phyloP scores from a whole-genome alignment of 2,888 invertebrate species.

The Ypsolopha scabrella region DNA sequence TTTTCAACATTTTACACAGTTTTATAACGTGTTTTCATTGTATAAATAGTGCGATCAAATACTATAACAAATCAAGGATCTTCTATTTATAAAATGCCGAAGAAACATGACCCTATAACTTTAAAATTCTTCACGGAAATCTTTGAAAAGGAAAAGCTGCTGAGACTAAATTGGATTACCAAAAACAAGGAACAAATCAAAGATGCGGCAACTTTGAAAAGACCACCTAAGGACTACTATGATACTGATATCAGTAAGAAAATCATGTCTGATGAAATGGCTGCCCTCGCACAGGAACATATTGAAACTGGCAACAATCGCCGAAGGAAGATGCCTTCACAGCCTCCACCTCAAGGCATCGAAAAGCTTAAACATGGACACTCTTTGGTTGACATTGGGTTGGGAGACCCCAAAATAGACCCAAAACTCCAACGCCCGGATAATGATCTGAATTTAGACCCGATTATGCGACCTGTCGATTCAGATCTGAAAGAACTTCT shows the following conservation, averaged over 20 bases:
- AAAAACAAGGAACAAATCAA: not conserved
- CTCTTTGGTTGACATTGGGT: slow-evolving; percentile 26
- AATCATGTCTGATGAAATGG: slow-evolving; percentile 21
- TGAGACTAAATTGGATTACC: not conserved
- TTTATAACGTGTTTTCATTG: no score
- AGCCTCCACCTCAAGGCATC: no score
- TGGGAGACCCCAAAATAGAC: slow-evolving; percentile 28
- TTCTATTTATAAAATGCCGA: no score
- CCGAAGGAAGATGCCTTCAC: not conserved
- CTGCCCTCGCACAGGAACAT: slow-evolving; percentile 22
- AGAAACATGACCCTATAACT: no score
- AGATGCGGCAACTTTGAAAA: not conserved
- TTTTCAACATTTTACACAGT: no score
- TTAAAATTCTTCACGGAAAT: not conserved
- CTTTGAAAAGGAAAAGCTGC: not conserved
- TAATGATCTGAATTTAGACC: slow-evolving; percentile 21
- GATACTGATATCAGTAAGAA: slow-evolving; percentile 13
- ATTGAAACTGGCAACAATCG: slow-evolving; percentile 18
- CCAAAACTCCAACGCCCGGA: slow-evolving; percentile 26
- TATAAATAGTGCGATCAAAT: no score
- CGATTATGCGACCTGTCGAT: slow-evolving; percentile 29
- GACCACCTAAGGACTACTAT: not conserved
- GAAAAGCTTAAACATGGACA: slow-evolving; percentile 22
- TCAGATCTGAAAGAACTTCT: slow-evolving; percentile 21
- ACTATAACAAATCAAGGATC: no score